Conservation (phyloP, 2,797 vertebrate genomes). For the Sandelia bainsii region DNA sequence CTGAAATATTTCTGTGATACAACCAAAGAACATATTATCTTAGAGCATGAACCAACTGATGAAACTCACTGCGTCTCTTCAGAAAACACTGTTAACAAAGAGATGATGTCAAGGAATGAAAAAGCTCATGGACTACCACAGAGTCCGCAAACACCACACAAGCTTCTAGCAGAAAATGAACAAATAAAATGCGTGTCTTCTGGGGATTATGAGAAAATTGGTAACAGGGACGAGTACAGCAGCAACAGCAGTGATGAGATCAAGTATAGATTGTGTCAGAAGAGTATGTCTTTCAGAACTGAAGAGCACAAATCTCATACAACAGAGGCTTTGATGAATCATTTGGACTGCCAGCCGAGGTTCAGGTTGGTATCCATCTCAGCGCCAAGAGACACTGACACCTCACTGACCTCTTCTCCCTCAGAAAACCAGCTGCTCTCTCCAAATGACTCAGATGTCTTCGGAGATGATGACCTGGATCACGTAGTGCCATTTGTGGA, state of each 20-base stretch:
- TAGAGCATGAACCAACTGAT: slow-evolving; percentile 25
- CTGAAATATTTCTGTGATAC: slow-evolving; percentile 40
- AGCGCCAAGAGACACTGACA: slow-evolving; percentile 67
- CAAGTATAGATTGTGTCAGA: slow-evolving; percentile 37
- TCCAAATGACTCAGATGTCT: slow-evolving; percentile 63
- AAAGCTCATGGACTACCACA: slow-evolving; percentile 22
- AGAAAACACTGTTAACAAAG: slow-evolving; percentile 65
- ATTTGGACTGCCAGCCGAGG: slow-evolving; percentile 62
- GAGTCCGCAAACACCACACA: slow-evolving; percentile 18
- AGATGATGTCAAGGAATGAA: slow-evolving; percentile 32
- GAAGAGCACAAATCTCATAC: slow-evolving; percentile 36
- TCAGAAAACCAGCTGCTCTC: slow-evolving; percentile 73
- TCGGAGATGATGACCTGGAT: slow-evolving; percentile 70
- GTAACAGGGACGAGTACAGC: slow-evolving; percentile 33
- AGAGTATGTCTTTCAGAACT: slow-evolving; percentile 28
- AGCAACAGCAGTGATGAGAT: slow-evolving; percentile 24
- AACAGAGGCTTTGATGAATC: slow-evolving; percentile 40
- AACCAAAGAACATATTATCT: slow-evolving; percentile 14
- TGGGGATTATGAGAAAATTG: slow-evolving; percentile 61
- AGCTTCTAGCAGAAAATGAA: slow-evolving; percentile 46
- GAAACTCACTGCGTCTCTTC: slow-evolving; percentile 72
- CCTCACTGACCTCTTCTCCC: slow-evolving; percentile 67
- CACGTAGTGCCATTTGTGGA: slow-evolving; percentile 77
- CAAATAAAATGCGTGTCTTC: slow-evolving; percentile 37
- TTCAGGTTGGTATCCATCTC: slow-evolving; percentile 75